Conservation (phyloP, 2,797 vertebrate genomes). For the Hybognathus amarus region DNA sequence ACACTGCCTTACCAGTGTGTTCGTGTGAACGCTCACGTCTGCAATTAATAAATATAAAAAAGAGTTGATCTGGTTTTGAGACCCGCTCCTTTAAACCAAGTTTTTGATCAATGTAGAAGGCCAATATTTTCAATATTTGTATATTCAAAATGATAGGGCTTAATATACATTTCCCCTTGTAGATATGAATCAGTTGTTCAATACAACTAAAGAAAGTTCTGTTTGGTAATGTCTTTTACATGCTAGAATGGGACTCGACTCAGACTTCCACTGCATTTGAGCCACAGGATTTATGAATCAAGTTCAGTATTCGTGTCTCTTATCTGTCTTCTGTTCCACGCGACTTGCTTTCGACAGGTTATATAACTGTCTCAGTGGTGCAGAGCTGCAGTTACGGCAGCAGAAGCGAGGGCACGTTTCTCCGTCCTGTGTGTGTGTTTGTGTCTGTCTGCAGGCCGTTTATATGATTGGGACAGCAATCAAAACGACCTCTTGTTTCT, state of each 20-base stretch:
- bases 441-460: conserved; percentile 7
- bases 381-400: conserved; percentile 6
- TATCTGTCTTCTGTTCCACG: neutral
- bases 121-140: neutral
- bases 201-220: neutral
- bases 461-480: conserved; percentile 27
- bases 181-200: neutral
- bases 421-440: conserved; percentile 11
- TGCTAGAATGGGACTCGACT: neutral
- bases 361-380: conserved; percentile 66
- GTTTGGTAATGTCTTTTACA: neutral
- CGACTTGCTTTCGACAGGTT: conserved; percentile 62
- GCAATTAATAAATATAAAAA: neutral
- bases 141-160: neutral
- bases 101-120: neutral
- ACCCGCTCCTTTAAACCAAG: neutral
- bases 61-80: neutral
- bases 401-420: neutral
- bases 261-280: neutral
- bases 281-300: conserved; percentile 8
- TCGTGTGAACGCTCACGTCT: neutral
- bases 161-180: neutral
- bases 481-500: conserved; percentile 15
- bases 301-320: neutral
- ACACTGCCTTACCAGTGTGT: neutral